Evolutionary conservation across 2,113 vertebrate species (phyloP).

Genomic region (Pseudorectes ferrugineus): DNA sequence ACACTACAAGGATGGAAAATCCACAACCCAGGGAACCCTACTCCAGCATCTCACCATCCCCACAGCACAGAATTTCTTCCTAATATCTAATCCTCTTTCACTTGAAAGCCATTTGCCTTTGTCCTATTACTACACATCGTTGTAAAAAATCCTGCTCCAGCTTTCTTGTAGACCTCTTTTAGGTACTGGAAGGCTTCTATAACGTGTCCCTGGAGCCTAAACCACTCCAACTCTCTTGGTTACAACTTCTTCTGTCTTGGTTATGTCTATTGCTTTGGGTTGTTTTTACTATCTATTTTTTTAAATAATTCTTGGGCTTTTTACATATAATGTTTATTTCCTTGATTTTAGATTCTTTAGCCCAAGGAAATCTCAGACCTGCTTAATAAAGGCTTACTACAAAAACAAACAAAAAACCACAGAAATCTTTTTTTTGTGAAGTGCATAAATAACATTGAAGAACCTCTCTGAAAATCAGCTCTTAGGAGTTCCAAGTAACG

Average conservation of each 20-base stretch:
- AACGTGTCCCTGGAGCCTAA: neutral
- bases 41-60: neutral
- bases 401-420: neutral
- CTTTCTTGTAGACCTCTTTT: neutral
- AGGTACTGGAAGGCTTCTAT: neutral
- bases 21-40: rapidly evolving
- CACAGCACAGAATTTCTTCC: neutral
- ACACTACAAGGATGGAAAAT: neutral
- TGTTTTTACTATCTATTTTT: neutral
- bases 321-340: neutral
- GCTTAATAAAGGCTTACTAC: neutral
- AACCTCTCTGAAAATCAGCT: neutral
- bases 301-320: rapidly evolving
- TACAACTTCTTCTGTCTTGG: neutral
- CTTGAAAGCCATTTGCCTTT: neutral
- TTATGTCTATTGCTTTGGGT: neutral
- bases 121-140: neutral
- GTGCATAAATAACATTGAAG: neutral
- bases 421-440: neutral
- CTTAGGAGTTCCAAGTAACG: neutral
- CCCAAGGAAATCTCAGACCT: neutral
- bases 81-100: neutral
- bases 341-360: neutral
- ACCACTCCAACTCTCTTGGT: rapidly evolving
- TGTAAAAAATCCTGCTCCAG: neutral